Percentiles rank a stretch among this genome's conserved stretches.
Evolutionary conservation across 1,140 invertebrate genomes (phyloP).

Genomic region (Drosophila eugracilis): DNA sequence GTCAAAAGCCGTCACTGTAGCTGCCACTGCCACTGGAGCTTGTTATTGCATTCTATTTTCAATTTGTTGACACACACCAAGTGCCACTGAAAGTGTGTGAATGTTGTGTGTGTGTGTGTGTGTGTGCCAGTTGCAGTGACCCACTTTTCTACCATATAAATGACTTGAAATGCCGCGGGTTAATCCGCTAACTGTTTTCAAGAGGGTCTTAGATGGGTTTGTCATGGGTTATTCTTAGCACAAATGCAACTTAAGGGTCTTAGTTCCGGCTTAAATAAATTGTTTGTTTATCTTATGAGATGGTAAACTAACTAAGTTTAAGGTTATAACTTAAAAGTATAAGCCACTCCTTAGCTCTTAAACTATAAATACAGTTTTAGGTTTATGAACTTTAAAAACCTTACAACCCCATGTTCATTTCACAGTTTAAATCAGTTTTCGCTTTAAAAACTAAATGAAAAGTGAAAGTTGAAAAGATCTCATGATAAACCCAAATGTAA

Average conservation of each 20-base stretch:
- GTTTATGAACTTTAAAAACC: too few species aligned
- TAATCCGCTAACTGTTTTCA: slow-evolving; percentile 56
- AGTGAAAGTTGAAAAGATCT: slow-evolving; percentile 31
- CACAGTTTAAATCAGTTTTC: not conserved
- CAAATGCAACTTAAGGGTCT: not conserved
- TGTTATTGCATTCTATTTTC: slow-evolving; percentile 66
- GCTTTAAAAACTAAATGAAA: not conserved
- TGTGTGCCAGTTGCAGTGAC: slow-evolving; percentile 51
- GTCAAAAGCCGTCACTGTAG: slow-evolving; percentile 18
- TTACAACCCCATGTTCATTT: not conserved
- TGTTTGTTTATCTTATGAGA: not conserved
- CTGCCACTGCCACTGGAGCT: slow-evolving; percentile 33
- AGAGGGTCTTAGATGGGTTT: too few species aligned
- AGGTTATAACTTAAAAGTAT: too few species aligned
- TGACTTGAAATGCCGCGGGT: slow-evolving; percentile 47
- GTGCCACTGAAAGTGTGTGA: slow-evolving; percentile 17
- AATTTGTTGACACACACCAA: slow-evolving; percentile 61
- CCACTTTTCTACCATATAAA: slow-evolving; percentile 54
- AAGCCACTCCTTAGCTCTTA: not conserved
- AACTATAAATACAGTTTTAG: not conserved
- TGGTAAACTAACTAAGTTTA: too few species aligned
- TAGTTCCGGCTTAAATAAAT: slow-evolving; percentile 1
- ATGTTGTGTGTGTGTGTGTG: slow-evolving; percentile 9
- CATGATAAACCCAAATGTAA: slow-evolving; percentile 11
- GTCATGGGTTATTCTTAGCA: slow-evolving; percentile 35